A percentile compares a stretch with the other conserved stretches of the same genome.
phyloP scores from a whole-genome alignment of 2,113 vertebrate genomes.

The Gavialis gangeticus region DNA sequence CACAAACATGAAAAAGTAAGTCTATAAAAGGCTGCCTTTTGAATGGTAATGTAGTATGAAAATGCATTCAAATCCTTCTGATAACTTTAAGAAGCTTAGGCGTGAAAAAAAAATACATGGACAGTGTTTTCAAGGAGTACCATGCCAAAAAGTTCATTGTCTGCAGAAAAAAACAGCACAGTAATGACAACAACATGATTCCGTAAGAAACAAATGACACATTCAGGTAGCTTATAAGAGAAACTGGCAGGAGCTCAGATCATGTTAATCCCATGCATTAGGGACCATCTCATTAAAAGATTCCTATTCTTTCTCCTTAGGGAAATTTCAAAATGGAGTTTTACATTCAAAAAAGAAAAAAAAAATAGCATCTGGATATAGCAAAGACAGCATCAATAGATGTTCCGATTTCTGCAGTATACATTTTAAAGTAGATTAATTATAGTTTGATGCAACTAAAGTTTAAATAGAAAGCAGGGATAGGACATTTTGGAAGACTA shows the following conservation, averaged over 20 bases:
- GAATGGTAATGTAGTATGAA: background rate
- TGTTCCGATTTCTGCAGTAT: background rate
- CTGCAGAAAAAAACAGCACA: background rate
- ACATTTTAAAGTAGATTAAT: constrained; percentile 1
- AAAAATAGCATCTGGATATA: background rate
- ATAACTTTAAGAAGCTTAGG: background rate
- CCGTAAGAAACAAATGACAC: background rate
- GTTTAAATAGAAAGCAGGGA: background rate
- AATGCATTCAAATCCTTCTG: background rate
- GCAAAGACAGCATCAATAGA: background rate
- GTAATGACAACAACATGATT: background rate
- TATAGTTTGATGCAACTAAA: background rate
- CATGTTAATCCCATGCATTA: background rate
- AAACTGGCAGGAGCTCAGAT: background rate
- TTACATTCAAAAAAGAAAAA: background rate
- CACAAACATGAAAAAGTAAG: background rate
- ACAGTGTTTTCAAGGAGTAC: background rate
- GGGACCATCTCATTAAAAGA: background rate
- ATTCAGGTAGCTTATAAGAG: background rate
- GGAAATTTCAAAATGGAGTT: background rate
- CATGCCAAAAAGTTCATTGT: background rate
- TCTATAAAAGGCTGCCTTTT: background rate
- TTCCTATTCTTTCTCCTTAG: background rate
- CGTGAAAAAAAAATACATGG: background rate
- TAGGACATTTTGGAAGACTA: background rate